Conservation (phyloP, 1,140 invertebrate genomes). For the Chironomus striatipennis region DNA sequence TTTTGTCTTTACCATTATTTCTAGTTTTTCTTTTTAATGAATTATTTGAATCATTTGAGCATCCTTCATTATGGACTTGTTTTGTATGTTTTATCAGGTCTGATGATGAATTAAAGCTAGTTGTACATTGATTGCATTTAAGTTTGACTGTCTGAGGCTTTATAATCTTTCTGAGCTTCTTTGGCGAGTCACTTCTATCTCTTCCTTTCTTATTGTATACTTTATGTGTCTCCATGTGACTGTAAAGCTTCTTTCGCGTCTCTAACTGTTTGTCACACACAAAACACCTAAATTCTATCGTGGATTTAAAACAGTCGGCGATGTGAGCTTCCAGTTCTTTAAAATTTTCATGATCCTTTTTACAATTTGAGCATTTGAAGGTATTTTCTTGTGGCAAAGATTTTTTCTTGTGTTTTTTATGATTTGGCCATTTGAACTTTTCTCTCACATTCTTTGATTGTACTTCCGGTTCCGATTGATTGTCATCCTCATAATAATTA, state of each 20-base stretch:
- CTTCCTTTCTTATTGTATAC: too few species aligned
- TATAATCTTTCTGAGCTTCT: too few species aligned
- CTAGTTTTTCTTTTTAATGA: too few species aligned
- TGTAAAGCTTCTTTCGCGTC: neutral
- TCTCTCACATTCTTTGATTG: neutral
- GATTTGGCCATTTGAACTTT: neutral
- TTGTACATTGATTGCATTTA: too few species aligned
- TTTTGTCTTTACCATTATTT: too few species aligned
- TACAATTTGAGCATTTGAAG: neutral
- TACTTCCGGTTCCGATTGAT: neutral
- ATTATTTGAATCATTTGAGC: too few species aligned
- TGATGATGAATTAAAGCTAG: too few species aligned
- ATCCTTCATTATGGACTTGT: too few species aligned
- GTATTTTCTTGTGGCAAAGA: neutral
- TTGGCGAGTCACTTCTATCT: too few species aligned
- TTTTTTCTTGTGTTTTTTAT: neutral
- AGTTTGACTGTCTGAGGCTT: too few species aligned
- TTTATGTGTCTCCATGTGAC: too few species aligned
- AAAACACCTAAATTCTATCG: neutral
- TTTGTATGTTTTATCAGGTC: too few species aligned
- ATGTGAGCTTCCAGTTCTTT: neutral
- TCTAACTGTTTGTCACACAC: neutral
- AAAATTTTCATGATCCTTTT: neutral
- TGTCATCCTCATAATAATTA: neutral
- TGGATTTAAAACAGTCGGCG: neutral